Evolutionary conservation across 1,140 invertebrate species (phyloP).

Genomic region (Procambarus virginalis): DNA sequence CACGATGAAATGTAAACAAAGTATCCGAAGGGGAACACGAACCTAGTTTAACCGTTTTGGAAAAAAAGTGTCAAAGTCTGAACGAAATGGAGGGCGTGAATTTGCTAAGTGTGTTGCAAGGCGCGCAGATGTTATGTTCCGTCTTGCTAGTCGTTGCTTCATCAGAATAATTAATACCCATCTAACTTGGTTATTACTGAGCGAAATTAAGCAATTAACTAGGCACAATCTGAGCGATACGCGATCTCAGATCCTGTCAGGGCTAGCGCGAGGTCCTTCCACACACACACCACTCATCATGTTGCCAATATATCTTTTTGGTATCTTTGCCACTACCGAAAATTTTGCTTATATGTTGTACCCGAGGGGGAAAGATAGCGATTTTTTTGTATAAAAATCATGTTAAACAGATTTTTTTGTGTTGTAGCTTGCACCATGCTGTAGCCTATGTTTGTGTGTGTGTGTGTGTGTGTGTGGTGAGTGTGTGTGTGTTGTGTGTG

Average conservation of each 20-base stretch:
- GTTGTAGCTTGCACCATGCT: too few species aligned
- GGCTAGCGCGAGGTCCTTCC: conserved; percentile 6
- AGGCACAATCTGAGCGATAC: conserved; percentile 61
- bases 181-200: conserved; percentile 67
- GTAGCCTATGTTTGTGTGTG: too few species aligned
- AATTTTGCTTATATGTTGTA: background rate
- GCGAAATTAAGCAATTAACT: conserved; percentile 67
- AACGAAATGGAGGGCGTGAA: background rate
- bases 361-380: background rate
- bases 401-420: background rate
- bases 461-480: too few species aligned
- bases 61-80: background rate
- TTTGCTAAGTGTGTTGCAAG: conserved; percentile 19
- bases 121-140: conserved; percentile 47
- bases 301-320: background rate
- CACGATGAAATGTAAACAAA: too few species aligned
- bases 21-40: too few species aligned
- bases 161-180: conserved; percentile 44
- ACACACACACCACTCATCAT: background rate
- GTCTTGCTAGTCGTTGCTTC: conserved; percentile 55
- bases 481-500: too few species aligned
- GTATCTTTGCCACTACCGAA: background rate
- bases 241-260: conserved; percentile 56
- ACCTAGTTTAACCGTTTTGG: too few species aligned
- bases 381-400: too few species aligned